Evolutionary conservation across 2,888 invertebrate species (phyloP).

Genomic region (Microchrysa polita): DNA sequence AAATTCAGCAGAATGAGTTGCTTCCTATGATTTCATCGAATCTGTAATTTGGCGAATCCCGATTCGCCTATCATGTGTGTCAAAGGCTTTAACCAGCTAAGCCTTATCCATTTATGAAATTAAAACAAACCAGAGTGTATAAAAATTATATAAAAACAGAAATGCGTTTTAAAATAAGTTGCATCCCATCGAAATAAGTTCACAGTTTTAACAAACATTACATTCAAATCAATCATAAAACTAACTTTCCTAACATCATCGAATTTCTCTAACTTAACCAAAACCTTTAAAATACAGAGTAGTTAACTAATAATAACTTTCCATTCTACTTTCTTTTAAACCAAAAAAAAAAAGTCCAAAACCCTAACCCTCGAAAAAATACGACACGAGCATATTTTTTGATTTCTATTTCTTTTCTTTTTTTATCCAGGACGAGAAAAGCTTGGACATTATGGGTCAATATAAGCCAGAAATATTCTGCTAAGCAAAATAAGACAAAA

Average conservation of each 20-base stretch:
- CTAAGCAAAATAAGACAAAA: constrained; percentile 66
- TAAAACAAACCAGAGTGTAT: too few relatives aligned
- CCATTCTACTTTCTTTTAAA: background rate
- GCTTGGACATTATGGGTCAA: constrained; percentile 81
- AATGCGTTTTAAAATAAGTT: too few relatives aligned
- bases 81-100: too few relatives aligned
- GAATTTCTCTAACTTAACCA: background rate
- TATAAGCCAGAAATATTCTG: constrained; percentile 84
- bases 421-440: constrained; percentile 73
- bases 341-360: background rate
- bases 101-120: too few relatives aligned
- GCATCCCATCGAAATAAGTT: too few relatives aligned
- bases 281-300: background rate
- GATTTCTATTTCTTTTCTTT: constrained; percentile 51
- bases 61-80: too few relatives aligned
- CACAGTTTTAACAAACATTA: background rate
- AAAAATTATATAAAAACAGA: too few relatives aligned
- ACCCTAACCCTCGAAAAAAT: background rate
- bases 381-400: constrained; percentile 24
- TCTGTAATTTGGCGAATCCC: too few relatives aligned
- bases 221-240: background rate
- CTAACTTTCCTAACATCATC: background rate
- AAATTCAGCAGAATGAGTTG: too few relatives aligned
- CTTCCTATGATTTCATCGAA: too few relatives aligned
- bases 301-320: constrained; percentile 1